Evolutionary conservation across 2,113 vertebrate genomes (phyloP).

Genomic region (Silurus glanis): DNA sequence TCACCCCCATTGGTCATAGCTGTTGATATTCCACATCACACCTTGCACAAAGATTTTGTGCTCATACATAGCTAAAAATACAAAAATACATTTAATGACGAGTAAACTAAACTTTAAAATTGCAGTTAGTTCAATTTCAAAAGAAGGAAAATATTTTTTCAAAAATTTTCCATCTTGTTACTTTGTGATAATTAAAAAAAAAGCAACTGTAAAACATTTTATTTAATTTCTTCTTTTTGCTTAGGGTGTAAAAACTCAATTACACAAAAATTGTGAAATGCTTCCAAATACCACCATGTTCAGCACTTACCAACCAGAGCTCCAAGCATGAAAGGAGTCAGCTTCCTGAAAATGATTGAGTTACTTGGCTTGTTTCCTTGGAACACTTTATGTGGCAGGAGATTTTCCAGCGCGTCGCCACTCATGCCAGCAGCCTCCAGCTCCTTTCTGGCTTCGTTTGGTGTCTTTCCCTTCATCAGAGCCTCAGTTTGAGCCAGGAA

Average conservation of each 20-base stretch:
- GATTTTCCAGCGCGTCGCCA: conserved; percentile 78
- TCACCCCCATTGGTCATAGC: conserved; percentile 99
- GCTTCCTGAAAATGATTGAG: conserved; percentile 90
- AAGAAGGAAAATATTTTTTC: too few species aligned
- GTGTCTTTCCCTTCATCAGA: conserved; percentile 91
- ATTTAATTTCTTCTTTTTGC: neutral
- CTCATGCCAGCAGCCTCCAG: conserved; percentile 79
- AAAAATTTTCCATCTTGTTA: too few species aligned
- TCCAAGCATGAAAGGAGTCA: conserved; percentile 88
- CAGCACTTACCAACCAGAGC: conserved; percentile 83
- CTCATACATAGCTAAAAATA: conserved; percentile 88
- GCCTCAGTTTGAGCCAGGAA: conserved; percentile 97
- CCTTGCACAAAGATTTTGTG: conserved; percentile 99
- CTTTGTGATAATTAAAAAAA: too few species aligned
- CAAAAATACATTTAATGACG: neutral
- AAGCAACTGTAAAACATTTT: too few species aligned
- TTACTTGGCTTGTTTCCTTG: conserved; percentile 96
- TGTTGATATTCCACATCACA: conserved; percentile 95
- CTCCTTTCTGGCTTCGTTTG: conserved; percentile 85
- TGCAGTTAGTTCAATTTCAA: too few species aligned
- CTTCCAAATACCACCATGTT: neutral
- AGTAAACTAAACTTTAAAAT: too few species aligned
- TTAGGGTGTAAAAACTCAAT: neutral
- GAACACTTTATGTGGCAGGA: conserved; percentile 96
- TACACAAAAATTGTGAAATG: neutral